Percentiles rank a stretch among this genome's conserved stretches.
phyloP scores from a whole-genome alignment of 2,113 vertebrate species.

The Laterallus jamaicensis region DNA sequence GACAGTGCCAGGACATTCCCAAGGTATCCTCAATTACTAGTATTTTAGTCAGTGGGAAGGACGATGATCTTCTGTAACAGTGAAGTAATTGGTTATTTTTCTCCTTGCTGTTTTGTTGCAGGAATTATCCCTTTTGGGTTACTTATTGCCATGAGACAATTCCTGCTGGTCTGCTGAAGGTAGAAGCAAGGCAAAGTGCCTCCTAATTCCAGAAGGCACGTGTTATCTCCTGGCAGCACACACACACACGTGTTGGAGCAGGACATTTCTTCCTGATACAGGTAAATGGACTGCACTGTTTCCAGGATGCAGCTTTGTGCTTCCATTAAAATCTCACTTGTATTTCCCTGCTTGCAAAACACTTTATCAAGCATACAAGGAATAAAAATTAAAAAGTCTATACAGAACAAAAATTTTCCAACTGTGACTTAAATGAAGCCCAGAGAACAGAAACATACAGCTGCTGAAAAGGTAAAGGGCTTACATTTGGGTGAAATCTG shows the following conservation, averaged over 20 bases:
- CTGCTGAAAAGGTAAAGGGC: background rate
- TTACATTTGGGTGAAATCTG: background rate
- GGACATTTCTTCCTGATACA: slow-evolving; percentile 7
- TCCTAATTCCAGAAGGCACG: background rate
- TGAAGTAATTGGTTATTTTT: slow-evolving; percentile 36
- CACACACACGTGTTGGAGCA: background rate
- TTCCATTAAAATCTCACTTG: background rate
- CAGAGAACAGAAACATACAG: background rate
- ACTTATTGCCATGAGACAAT: slow-evolving; percentile 2
- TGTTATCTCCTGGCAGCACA: slow-evolving; percentile 12
- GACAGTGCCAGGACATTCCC: background rate
- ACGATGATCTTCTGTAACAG: background rate
- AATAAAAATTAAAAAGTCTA: background rate
- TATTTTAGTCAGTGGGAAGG: background rate
- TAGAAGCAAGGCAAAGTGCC: background rate
- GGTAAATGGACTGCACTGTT: slow-evolving; percentile 20
- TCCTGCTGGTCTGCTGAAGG: background rate
- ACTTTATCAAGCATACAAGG: background rate
- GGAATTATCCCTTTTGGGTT: slow-evolving; percentile 7
- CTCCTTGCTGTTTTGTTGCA: background rate
- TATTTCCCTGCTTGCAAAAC: background rate
- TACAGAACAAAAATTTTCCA: background rate
- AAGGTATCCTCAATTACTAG: background rate
- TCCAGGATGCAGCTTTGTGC: background rate
- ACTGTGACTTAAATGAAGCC: background rate